Percentiles rank a stretch among this genome's conserved stretches.
Conservation (phyloP, 2,113 vertebrate species). For the western clawed frog (Xenopus tropicalis) region DNA sequence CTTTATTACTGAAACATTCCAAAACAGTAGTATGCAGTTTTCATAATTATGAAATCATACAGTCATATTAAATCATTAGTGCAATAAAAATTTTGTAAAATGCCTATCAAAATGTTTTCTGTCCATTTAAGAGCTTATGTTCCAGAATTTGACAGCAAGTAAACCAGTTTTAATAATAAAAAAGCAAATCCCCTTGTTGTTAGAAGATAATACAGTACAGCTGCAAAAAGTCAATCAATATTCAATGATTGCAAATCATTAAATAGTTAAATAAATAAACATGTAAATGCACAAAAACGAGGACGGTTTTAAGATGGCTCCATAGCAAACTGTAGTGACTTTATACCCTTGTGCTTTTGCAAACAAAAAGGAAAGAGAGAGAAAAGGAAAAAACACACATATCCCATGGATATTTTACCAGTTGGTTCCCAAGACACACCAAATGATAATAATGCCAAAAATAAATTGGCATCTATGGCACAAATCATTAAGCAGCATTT, state of each 20-base stretch:
- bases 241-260: constrained; percentile 42
- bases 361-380: constrained; percentile 54
- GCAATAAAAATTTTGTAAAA: constrained; percentile 77
- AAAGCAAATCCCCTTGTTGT: constrained; percentile 59
- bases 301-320: constrained; percentile 55
- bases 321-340: constrained; percentile 53
- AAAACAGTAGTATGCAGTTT: constrained; percentile 73
- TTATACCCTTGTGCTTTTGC: constrained; percentile 59
- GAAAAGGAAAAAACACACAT: no score
- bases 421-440: constrained; percentile 33
- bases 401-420: no score
- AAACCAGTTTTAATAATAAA: constrained; percentile 69
- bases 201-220: constrained; percentile 57
- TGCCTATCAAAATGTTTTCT: constrained; percentile 78
- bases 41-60: constrained; percentile 70
- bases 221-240: constrained; percentile 16
- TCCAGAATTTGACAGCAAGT: constrained; percentile 61
- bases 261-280: constrained; percentile 62
- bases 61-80: constrained; percentile 77
- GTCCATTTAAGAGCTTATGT: constrained; percentile 68
- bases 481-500: constrained; percentile 31
- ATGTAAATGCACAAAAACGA: constrained; percentile 52
- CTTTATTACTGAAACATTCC: constrained; percentile 80
- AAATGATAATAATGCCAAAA: constrained; percentile 65
- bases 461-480: constrained; percentile 74